Evolutionary conservation across 2,888 invertebrate genomes (phyloP).

Genomic region (Isoperla grammatica): DNA sequence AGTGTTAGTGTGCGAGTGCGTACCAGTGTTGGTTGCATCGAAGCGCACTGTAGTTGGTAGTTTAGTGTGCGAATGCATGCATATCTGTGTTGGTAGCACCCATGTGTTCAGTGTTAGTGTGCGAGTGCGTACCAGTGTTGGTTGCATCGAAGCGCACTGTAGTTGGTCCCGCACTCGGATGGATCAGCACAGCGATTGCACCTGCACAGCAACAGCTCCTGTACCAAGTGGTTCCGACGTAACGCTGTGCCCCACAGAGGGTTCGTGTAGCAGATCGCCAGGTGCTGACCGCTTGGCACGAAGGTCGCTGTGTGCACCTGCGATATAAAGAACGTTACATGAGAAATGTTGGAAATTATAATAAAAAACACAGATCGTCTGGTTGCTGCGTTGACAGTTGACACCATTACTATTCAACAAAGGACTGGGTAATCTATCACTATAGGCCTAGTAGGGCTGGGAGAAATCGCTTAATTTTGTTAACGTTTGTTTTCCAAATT

Average conservation of each 20-base stretch:
- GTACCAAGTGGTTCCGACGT: conserved; percentile 71
- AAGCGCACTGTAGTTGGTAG: conserved; percentile 66
- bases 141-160: conserved; percentile 69
- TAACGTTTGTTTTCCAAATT: too few relatives aligned
- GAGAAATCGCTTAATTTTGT: too few relatives aligned
- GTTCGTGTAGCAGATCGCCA: conserved; percentile 81
- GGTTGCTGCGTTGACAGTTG: too few relatives aligned
- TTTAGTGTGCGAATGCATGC: too few relatives aligned
- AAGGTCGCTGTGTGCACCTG: conserved; percentile 45
- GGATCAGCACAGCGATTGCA: conserved; percentile 66
- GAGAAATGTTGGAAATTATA: too few relatives aligned
- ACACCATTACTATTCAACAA: too few relatives aligned
- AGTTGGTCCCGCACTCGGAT: conserved; percentile 67
- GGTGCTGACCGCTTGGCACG: conserved; percentile 60
- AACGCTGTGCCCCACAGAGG: conserved; percentile 81
- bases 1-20: conserved; percentile 53
- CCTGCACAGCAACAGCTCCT: conserved; percentile 62
- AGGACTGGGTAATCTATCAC: too few relatives aligned
- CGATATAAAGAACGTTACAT: too few relatives aligned
- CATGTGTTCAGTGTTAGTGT: too few relatives aligned
- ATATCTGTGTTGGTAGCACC: too few relatives aligned
- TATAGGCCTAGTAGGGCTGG: too few relatives aligned
- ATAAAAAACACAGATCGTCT: too few relatives aligned
- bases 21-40: conserved; percentile 73
- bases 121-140: conserved; percentile 70